A percentile compares a stretch with the other conserved stretches of the same genome.
Evolutionary conservation across 2,113 vertebrate genomes (phyloP).

Genomic region (Callipepla squamata): DNA sequence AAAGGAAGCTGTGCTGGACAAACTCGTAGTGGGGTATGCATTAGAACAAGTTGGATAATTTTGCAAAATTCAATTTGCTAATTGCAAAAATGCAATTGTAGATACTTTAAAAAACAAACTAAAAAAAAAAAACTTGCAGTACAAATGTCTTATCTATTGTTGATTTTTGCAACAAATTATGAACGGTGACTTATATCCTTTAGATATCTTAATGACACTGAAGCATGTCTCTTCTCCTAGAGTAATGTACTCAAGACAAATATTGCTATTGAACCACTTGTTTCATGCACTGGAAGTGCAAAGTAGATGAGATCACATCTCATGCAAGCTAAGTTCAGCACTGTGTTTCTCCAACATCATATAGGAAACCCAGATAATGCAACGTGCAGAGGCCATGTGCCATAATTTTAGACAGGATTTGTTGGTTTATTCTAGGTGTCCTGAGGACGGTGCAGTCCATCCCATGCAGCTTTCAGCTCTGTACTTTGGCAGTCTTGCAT

Average conservation of each 20-base stretch:
- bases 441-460: neutral
- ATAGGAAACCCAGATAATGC: neutral
- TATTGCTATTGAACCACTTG: neutral
- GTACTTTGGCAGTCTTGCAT: neutral
- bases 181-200: neutral
- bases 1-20: neutral
- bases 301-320: neutral
- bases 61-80: neutral
- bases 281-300: neutral
- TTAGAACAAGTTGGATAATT: neutral
- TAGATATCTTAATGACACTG: neutral
- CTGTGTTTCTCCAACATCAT: neutral
- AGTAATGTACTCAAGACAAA: neutral
- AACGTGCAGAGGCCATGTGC: neutral
- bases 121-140: neutral
- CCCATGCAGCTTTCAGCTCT: neutral
- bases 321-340: neutral
- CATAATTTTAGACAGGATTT: constrained; percentile 32
- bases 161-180: neutral
- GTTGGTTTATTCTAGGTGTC: neutral
- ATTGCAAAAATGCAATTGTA: neutral
- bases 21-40: neutral
- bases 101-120: no score
- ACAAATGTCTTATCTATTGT: neutral
- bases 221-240: neutral